Evolutionary conservation across 2,888 invertebrate genomes (phyloP), one percentile per base, ranked within the genome.

Genomic region (Lottia gigantea): DNA sequence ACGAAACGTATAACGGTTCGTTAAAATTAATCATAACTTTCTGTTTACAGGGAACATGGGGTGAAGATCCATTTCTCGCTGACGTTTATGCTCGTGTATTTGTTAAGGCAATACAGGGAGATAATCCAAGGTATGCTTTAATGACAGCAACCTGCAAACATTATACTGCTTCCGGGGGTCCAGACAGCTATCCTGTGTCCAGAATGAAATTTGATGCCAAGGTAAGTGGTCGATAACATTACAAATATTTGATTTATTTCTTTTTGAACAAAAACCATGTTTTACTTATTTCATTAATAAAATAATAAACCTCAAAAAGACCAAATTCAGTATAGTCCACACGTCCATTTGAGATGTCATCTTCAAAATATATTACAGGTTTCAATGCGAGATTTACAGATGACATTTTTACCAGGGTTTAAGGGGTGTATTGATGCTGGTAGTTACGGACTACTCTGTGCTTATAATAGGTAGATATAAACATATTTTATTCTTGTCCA

Each of bases 381-480:
- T 1, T 78, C 80, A 2, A 80, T 79, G 67, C 70, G 82, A 62
- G 87, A 87, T 72, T 84, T 81, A 82, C 71, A 81, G 23, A 75
- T 83, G 74, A 86, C 87, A 6, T 87, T 83, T 75, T 78, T 87
- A 40, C 87, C 87, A 46, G 82, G 80, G 14, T 86, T 87, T 69
- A 78, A 79, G 64, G 71, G 74, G 65, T 87, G 86, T 76, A 83
- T 86, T 4, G 75, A 82, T 31, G 86, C 86, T 4, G 86, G 87
- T 2, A 80, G 84, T 0, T 82, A 80, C 75, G 84, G 85, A 61
- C 68, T 87, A n/a, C 87, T 88, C 86, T 87, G 87, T 77, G 86
- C 86, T 70, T 87, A 85, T 71, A 87, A 86, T 80, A 83, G 83
- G 85, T 86, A 26, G 64, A n/a, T n/a, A n/a, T n/a, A n/a, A n/a